A percentile compares a stretch with the other conserved stretches of the same genome.
Evolutionary conservation across 2,797 vertebrate species (phyloP).

Genomic region (Hybognathus amarus): DNA sequence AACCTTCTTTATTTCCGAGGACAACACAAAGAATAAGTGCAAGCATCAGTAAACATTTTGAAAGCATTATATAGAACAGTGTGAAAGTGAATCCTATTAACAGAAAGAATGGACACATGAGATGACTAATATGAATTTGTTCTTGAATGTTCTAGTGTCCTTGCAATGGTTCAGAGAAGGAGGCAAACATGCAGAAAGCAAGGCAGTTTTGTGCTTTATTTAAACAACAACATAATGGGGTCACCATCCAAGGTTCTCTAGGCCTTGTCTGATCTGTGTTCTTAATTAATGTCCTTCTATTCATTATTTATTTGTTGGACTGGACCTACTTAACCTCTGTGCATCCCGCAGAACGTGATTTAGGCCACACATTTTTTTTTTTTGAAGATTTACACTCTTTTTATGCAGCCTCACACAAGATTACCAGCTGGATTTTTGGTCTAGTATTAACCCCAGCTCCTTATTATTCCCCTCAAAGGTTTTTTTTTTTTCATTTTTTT

Average conservation of each 20-base stretch:
- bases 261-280: slow-evolving; percentile 68
- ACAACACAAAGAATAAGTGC: not conserved
- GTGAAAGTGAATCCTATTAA: slow-evolving; percentile 9
- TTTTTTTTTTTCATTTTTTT: slow-evolving; percentile 1
- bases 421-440: not conserved
- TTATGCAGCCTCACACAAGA: not conserved
- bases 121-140: not conserved
- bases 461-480: not conserved
- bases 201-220: slow-evolving; percentile 40
- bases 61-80: not conserved
- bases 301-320: slow-evolving; percentile 76
- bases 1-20: not conserved
- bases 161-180: not conserved
- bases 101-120: not conserved
- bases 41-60: slow-evolving; percentile 6
- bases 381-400: not conserved
- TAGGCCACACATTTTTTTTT: too few relatives aligned
- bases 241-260: slow-evolving; percentile 46
- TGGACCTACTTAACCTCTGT: slow-evolving; percentile 75
- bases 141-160: slow-evolving; percentile 11
- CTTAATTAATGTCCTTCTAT: slow-evolving; percentile 77
- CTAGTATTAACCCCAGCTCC: not conserved
- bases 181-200: slow-evolving; percentile 14
- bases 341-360: slow-evolving; percentile 67
- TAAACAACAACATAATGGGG: slow-evolving; percentile 43